Base-by-base conservation (phyloP, 2,797 vertebrate species). In the Gallirallus australis region DNA sequence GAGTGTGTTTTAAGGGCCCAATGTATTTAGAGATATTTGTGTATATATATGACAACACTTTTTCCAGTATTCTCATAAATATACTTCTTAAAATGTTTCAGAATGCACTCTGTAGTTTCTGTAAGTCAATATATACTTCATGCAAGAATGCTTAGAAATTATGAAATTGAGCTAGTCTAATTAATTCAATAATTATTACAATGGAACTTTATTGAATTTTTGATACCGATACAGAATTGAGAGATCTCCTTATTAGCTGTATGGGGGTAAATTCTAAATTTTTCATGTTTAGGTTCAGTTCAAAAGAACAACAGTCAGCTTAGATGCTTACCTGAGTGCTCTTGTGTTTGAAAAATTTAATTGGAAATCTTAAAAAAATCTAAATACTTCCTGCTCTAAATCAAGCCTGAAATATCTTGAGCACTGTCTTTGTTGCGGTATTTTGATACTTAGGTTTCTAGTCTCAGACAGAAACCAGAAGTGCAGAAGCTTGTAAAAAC, bases 381-480 rank as follows among this genome's bases (percentile, higher is more conserved):
- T 92, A 54, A 87, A 89, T 69, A 68, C 12, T 80, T 94, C 61
- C 82, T 92, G 68, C 30, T 92, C 50, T 92, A 85, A 91, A 85
- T 92, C 81, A 89, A 78, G 72, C 24, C 53, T 89, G 84, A 94
- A 76, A 50, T 87, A 91, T 82, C 70, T 92, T 60, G 31, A 87
- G 45, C 40, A 35, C 39, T 77, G 56, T 54, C 81, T 95, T 95
- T 93, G 52, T 87, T 71, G 83, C 80, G 89, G 69, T 77, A 80
- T 89, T 94, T 82, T 81, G 28, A 31, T 90, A 82, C 81, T 93
- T 80, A 71, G 30, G 31, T 94, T 93, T 80, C 81, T 77, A 89
- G 81, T 86, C 54, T 79, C 80, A 88, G 90, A 87, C 24, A 86
- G 65, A 94, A 94, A 82, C 17, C 73, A 93, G 78, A 93, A 92